These are phyloP conservation scores for Trissolcus brochymenae DNA, from an alignment of 2,888 invertebrate genomes.

Conservation along the genomic window DNA sequence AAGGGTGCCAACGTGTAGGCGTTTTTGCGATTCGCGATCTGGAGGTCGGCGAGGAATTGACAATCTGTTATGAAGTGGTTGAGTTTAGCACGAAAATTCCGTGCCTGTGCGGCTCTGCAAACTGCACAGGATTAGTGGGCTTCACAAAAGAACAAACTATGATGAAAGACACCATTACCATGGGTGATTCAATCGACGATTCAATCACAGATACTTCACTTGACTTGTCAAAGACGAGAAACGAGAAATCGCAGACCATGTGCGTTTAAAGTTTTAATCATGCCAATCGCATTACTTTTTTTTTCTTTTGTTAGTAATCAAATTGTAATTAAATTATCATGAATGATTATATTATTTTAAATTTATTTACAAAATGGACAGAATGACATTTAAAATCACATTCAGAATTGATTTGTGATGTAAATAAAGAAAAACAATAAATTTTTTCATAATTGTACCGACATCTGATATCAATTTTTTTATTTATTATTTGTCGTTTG, in stretches of 20 bases:
- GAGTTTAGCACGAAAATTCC: slow-evolving; percentile 11
- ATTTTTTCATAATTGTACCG: too few relatives aligned
- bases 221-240: neutral
- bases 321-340: neutral
- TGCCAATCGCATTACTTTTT: too few relatives aligned
- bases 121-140: slow-evolving; percentile 31
- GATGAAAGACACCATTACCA: neutral
- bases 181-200: neutral
- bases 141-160: slow-evolving; percentile 8
- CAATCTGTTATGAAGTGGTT: slow-evolving; percentile 25
- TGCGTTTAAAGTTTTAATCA: slow-evolving; percentile 4
- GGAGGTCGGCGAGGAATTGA: slow-evolving; percentile 44
- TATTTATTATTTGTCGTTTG: too few relatives aligned
- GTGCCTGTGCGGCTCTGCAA: slow-evolving; percentile 30
- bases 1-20: slow-evolving; percentile 15
- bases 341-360: neutral
- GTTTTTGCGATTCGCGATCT: slow-evolving; percentile 40
- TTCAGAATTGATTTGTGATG: too few relatives aligned
- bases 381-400: too few relatives aligned
- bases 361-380: neutral
- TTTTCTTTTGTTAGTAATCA: neutral
- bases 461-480: too few relatives aligned
- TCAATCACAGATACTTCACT: neutral
- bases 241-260: slow-evolving; percentile 9
- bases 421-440: too few relatives aligned